Base-by-base conservation (phyloP, 2,113 vertebrate genomes). In the Natator depressus region DNA sequence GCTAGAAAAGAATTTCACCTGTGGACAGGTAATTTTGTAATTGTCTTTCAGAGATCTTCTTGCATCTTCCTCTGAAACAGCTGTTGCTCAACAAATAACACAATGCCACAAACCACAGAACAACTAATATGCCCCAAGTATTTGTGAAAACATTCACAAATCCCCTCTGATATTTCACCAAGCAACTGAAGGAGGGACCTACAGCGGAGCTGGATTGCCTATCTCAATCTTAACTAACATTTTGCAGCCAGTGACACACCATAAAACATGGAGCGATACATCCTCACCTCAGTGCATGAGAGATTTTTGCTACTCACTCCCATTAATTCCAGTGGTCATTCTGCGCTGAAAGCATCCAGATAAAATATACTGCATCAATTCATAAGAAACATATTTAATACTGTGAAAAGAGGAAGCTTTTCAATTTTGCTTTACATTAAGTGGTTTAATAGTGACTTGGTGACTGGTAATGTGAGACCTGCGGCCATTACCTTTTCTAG, bases 321-420 rank as follows among this genome's bases (percentile, higher is more conserved):
- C 84, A 91, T 69, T 94, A 95, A 93, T 95, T 96, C 88, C 93
- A 96, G 95, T 93, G 80, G 85, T 53, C 95, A 93, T 88, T 97
- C 83, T 84, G 50, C 82, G 89, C 94, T 95, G 88, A 93, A 98
- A 96, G 86, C 83, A 93, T 97, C 92, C 85, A 98, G 94, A 90
- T 89, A 98, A 97, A 97, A 96, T 91, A 95, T 85, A 93, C 72
- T 91, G 86, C 93, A 97, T 97, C 94, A 89, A 90, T 91, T 95
- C 84, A 82, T 85, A 94, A 94, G 91, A 97, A 96, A 97, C 42
- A 93, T 42, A 93, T 87, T 90, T 72, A 69, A 8, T 79, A 75
- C 82, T 42, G 59, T 80, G 80, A 94, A 90, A 88, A 79, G n/a
- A 93, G 84, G 97, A 97, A 97, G 78, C 86, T 97, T 97, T 91